A percentile compares a stretch with the other conserved stretches of the same genome.
These are phyloP conservation scores for Pyrocoelia pectoralis DNA, from an alignment of 2,888 invertebrate genomes.

Conservation along the genomic window DNA sequence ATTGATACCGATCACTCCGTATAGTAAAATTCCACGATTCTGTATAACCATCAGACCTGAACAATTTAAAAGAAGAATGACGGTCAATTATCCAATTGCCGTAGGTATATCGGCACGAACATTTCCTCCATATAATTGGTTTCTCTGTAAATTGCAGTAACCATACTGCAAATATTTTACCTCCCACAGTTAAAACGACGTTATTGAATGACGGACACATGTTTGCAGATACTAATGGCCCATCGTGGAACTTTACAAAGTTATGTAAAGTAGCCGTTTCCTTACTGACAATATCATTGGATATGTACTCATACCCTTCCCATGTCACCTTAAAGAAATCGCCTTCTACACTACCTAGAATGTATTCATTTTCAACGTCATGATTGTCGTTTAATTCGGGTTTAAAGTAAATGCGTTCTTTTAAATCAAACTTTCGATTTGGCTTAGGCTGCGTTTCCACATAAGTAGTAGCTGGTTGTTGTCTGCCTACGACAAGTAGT, in stretches of 20 bases:
- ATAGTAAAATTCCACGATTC: slow-evolving; percentile 80
- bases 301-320: slow-evolving; percentile 73
- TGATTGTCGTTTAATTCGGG: slow-evolving; percentile 23
- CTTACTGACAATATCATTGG: slow-evolving; percentile 68
- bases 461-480: slow-evolving; percentile 56
- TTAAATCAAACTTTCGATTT: slow-evolving; percentile 27
- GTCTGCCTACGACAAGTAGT: slow-evolving; percentile 54
- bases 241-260: slow-evolving; percentile 72
- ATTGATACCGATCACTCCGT: slow-evolving; percentile 69
- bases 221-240: slow-evolving; percentile 68
- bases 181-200: slow-evolving; percentile 67
- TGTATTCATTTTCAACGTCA: slow-evolving; percentile 37
- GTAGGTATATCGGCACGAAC: slow-evolving; percentile 65
- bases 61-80: slow-evolving; percentile 70
- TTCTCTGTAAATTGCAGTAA: slow-evolving; percentile 65
- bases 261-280: slow-evolving; percentile 62
- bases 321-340: slow-evolving; percentile 60
- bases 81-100: slow-evolving; percentile 80
- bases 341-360: slow-evolving; percentile 51
- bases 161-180: slow-evolving; percentile 56
- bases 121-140: slow-evolving; percentile 74
- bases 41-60: slow-evolving; percentile 77
- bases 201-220: slow-evolving; percentile 70
- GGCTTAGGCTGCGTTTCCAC: slow-evolving; percentile 44
- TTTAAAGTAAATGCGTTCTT: slow-evolving; percentile 35